Evolutionary conservation across 35 echinoderm and acorn worm genomes (phyloP).

Genomic region (Patiria miniata): DNA sequence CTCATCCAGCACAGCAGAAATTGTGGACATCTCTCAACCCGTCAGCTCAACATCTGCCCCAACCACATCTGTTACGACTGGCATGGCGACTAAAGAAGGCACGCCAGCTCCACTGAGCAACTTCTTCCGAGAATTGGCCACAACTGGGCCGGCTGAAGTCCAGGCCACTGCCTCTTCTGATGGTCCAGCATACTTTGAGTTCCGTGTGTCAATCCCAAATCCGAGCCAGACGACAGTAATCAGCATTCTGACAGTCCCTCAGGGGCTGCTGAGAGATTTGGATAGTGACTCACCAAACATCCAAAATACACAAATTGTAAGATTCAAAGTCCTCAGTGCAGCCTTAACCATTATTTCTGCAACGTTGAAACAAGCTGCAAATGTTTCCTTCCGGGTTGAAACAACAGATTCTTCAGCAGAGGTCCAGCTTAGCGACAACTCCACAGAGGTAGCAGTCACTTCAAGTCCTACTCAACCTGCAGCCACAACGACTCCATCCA

Average conservation of each 20-base stretch:
- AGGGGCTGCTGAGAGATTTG: neutral
- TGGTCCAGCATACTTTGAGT: neutral
- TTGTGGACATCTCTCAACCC: neutral
- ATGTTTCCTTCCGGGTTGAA: constrained; percentile 3
- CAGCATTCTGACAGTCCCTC: neutral
- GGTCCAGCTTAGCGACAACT: neutral
- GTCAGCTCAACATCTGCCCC: neutral
- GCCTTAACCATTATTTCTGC: neutral
- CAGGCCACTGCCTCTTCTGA: neutral
- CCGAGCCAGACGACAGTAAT: neutral
- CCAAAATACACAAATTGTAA: neutral
- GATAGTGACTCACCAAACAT: neutral
- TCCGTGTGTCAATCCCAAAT: neutral
- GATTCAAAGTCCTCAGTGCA: neutral
- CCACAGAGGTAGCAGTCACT: neutral
- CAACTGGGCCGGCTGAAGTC: neutral
- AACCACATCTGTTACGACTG: neutral
- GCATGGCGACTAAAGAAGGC: neutral
- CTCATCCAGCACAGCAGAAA: neutral
- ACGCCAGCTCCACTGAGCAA: neutral
- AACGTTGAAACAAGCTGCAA: neutral
- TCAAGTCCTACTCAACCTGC: neutral
- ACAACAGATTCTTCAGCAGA: neutral
- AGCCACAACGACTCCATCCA: neutral
- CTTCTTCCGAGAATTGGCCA: neutral